Evolutionary conservation across 2,797 vertebrate species (phyloP).

Genomic region (Manis crassicaudata): DNA sequence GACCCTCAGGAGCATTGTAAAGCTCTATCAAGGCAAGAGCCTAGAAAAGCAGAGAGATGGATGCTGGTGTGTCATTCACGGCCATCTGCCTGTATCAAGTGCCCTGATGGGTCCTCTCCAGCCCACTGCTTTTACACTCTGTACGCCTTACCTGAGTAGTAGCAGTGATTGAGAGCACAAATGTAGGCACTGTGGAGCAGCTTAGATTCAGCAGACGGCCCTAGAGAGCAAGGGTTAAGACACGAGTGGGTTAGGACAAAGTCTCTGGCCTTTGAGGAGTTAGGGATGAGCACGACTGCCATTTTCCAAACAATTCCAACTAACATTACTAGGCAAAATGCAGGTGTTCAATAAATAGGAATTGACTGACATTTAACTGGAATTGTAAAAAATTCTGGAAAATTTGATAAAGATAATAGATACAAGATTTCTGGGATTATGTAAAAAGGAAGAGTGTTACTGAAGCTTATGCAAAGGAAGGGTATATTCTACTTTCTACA

Average conservation of each 20-base stretch:
- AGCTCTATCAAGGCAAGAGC: conserved; percentile 97
- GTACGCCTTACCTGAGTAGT: conserved; percentile 92
- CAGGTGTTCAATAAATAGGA: neutral
- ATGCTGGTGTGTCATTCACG: neutral
- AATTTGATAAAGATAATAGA: conserved; percentile 6
- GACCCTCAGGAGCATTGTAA: conserved; percentile 96
- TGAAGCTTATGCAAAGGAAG: neutral
- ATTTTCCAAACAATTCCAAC: neutral
- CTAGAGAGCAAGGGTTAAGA: conserved; percentile 82
- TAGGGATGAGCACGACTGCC: neutral
- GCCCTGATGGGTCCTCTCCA: neutral
- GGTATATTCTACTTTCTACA: neutral
- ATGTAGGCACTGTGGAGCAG: conserved; percentile 98
- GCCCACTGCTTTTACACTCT: neutral
- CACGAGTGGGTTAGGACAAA: neutral
- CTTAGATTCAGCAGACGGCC: conserved; percentile 97
- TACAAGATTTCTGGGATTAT: conserved; percentile 42
- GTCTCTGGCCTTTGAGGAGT: neutral
- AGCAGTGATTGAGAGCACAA: conserved; percentile 97
- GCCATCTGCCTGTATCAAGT: rapidly evolving
- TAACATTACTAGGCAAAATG: neutral
- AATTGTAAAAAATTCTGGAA: conserved; percentile 16
- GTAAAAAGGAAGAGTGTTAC: conserved; percentile 16
- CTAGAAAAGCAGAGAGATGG: conserved; percentile 83
- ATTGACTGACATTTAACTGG: neutral